phyloP scores from a whole-genome alignment of 2,113 vertebrate genomes.

The Ranitomeya imitator region DNA sequence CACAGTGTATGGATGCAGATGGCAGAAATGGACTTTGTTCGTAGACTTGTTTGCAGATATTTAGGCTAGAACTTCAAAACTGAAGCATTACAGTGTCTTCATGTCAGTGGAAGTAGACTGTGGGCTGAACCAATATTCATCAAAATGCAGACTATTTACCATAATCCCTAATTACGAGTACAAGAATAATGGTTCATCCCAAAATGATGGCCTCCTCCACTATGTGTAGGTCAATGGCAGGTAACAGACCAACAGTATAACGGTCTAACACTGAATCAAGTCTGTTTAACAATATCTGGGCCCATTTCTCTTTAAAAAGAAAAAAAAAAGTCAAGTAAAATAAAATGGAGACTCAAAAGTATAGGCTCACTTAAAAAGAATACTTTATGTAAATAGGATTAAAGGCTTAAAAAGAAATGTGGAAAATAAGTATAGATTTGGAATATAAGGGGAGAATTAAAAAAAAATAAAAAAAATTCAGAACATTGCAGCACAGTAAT shows the following conservation, averaged over 20 bases:
- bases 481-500: background rate
- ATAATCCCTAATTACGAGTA: background rate
- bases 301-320: background rate
- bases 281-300: background rate
- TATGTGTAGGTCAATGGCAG: background rate
- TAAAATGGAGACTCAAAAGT: background rate
- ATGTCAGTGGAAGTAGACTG: background rate
- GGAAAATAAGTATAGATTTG: no score
- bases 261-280: slow-evolving; percentile 37
- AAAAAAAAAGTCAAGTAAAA: background rate
- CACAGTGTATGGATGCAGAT: no score
- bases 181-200: background rate
- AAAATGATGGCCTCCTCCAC: no score
- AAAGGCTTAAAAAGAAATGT: background rate
- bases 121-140: background rate
- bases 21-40: background rate
- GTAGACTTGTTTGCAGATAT: slow-evolving; percentile 8
- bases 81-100: slow-evolving; percentile 3
- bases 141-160: background rate
- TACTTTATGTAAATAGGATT: background rate
- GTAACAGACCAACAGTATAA: slow-evolving; percentile 19
- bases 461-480: background rate
- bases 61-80: background rate
- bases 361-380: background rate
- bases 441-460: background rate